Base-by-base conservation (phyloP, 2,113 vertebrate genomes). In the Columba livia region DNA sequence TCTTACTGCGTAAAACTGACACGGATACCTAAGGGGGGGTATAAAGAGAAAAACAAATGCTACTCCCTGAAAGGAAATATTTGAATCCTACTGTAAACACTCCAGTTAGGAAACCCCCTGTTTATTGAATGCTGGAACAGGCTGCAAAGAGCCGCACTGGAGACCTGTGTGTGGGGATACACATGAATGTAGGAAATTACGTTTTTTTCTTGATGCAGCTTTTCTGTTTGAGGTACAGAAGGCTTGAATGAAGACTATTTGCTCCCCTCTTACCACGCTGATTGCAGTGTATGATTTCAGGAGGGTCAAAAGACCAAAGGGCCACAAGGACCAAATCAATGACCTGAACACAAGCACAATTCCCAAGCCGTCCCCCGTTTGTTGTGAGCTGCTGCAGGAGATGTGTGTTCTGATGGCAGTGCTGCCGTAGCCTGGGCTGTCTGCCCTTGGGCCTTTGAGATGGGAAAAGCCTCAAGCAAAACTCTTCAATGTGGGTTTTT, bases 361-460 rank as follows among this genome's bases (percentile, higher is more conserved):
- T 13, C 79, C 34, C 32, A 48, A 66, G 21, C 21, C n/a, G 36
- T 53, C 57, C 36, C 26, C 0, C 0, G 0, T 67, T 23, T 26
- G 6, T 60, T 47, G 53, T 20, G 79, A 40, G 75, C n/a, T 86
- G 3, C 71, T 65, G 71, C 40, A 80, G 86, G 50, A 61, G 25
- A 4, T 20, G 34, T 47, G 12, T 11, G 29, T 53, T 31, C 54
- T 47, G 75, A 93, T 54, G 73, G 54, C 57, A 60, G 54, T 6
- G 47, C 78, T 65, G 2, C 6, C 5, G 10, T 11, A 53, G 40
- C 16, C 34, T 66, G 28, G 20, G 9, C 15, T 56, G 42, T 80
- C 77, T 84, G 69, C 72, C 71, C 2, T 0, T 12, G 47, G 40
- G 34, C 29, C 79, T 77, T 50, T 73, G 51, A 7, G 13, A 58